A percentile compares a stretch with the other conserved stretches of the same genome.
Conservation (phyloP, 2,113 vertebrate genomes). For the Neofelis nebulosa region DNA sequence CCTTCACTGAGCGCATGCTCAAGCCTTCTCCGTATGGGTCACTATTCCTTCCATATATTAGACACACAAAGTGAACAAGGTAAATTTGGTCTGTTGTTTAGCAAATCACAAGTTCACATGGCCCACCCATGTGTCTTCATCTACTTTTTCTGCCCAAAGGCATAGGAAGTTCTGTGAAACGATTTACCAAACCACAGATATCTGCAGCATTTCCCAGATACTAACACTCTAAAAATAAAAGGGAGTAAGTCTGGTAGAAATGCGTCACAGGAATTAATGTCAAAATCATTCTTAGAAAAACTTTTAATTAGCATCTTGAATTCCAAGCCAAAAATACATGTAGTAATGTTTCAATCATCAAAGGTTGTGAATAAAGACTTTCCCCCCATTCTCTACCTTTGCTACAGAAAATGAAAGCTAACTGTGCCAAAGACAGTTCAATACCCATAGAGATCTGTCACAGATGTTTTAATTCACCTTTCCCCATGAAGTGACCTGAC, state of each 20-base stretch:
- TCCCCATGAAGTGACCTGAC: background rate
- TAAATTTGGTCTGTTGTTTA: background rate
- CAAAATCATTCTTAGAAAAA: background rate
- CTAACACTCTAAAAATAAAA: background rate
- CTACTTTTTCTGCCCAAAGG: background rate
- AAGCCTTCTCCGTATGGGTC: background rate
- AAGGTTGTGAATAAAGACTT: background rate
- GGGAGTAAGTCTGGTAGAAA: background rate
- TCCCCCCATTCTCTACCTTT: background rate
- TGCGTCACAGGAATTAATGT: background rate
- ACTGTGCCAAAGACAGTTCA: background rate
- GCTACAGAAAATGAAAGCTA: background rate
- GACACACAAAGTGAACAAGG: background rate
- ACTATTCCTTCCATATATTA: background rate
- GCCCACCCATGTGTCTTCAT: background rate
- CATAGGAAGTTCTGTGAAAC: background rate
- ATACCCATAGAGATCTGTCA: background rate
- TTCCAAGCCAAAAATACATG: background rate
- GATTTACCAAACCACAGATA: background rate
- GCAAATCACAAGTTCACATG: background rate
- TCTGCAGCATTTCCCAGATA: background rate
- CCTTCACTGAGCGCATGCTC: background rate
- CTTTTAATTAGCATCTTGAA: background rate
- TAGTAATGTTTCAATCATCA: background rate
- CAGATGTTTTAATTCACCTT: background rate